These are phyloP conservation scores for Lochmaea crataegi DNA, from an alignment of 2,888 invertebrate genomes.

Conservation along the genomic window DNA sequence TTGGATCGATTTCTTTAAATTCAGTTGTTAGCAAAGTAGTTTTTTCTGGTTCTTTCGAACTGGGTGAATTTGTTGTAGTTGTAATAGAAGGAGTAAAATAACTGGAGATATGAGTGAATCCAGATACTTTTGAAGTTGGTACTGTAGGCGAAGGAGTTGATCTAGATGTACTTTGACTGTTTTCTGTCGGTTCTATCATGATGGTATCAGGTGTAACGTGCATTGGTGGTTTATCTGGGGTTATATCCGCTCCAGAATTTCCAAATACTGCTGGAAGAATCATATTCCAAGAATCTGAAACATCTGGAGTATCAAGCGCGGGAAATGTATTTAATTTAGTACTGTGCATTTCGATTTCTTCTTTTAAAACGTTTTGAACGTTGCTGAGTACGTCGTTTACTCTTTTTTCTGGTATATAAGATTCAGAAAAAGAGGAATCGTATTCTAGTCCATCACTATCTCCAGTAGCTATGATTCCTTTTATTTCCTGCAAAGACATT, in stretches of 20 bases:
- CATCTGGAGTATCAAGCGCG: conserved; percentile 77
- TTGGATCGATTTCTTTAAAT: conserved; percentile 18
- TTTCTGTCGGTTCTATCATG: conserved; percentile 55
- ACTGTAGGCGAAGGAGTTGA: conserved; percentile 22
- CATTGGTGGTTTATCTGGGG: conserved; percentile 56
- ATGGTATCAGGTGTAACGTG: conserved; percentile 60
- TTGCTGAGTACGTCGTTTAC: conserved; percentile 85
- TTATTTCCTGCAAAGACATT: conserved; percentile 88
- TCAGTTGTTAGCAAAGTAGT: conserved; percentile 12
- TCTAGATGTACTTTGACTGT: conserved; percentile 11
- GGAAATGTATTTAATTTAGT: conserved; percentile 63
- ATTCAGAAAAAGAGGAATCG: conserved; percentile 63
- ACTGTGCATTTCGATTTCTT: conserved; percentile 75
- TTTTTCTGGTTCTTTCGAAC: conserved; percentile 9
- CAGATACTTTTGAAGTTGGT: neutral
- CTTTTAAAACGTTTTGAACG: conserved; percentile 85
- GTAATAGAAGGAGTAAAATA: neutral
- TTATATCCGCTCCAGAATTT: conserved; percentile 62
- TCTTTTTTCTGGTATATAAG: conserved; percentile 70
- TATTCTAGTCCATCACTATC: conserved; percentile 74
- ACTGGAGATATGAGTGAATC: neutral
- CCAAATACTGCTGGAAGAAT: conserved; percentile 85
- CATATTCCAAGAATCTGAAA: conserved; percentile 82
- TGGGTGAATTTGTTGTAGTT: conserved; percentile 25
- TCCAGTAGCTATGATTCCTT: conserved; percentile 86